Conservation (phyloP, 2,888 invertebrate genomes). For the Drosophila prolongata region DNA sequence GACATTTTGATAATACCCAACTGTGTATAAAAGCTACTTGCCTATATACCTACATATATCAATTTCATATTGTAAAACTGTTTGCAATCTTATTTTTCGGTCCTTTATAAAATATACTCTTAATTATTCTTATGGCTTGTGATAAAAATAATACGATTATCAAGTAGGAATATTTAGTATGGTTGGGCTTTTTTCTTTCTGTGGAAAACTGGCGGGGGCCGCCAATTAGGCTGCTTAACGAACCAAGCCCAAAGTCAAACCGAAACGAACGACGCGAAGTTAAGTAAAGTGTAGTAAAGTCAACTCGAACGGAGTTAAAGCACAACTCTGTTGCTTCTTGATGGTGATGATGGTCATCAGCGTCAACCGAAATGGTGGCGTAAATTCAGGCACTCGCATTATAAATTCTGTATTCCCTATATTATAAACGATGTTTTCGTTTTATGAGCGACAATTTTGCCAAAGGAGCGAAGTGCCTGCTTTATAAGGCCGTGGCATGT, state of each 20-base stretch:
- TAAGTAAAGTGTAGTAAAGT: conserved; percentile 10
- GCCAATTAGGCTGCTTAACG: conserved; percentile 68
- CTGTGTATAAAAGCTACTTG: too few species aligned
- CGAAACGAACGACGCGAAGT: conserved; percentile 15
- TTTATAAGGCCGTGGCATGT: conserved; percentile 31
- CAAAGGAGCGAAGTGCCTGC: conserved; percentile 24
- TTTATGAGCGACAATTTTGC: conserved; percentile 55
- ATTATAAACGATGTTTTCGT: conserved; percentile 6
- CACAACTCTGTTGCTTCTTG: conserved; percentile 18
- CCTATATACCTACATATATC: background rate
- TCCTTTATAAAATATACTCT: too few species aligned
- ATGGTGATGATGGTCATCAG: conserved; percentile 14
- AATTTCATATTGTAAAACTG: background rate
- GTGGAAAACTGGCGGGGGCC: conserved; percentile 32
- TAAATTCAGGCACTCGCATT: conserved; percentile 15
- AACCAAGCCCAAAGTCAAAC: conserved; percentile 39
- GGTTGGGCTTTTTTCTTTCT: background rate
- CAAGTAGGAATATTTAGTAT: background rate
- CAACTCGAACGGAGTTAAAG: conserved; percentile 7
- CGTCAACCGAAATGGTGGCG: conserved; percentile 4
- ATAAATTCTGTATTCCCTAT: conserved; percentile 32
- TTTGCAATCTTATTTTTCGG: too few species aligned
- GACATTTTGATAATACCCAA: background rate
- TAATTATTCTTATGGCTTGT: too few species aligned
- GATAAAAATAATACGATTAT: too few species aligned